Percentiles rank a stretch among this genome's conserved stretches.
Conservation (phyloP, 2,113 vertebrate genomes). For the Notiomystis cincta region DNA sequence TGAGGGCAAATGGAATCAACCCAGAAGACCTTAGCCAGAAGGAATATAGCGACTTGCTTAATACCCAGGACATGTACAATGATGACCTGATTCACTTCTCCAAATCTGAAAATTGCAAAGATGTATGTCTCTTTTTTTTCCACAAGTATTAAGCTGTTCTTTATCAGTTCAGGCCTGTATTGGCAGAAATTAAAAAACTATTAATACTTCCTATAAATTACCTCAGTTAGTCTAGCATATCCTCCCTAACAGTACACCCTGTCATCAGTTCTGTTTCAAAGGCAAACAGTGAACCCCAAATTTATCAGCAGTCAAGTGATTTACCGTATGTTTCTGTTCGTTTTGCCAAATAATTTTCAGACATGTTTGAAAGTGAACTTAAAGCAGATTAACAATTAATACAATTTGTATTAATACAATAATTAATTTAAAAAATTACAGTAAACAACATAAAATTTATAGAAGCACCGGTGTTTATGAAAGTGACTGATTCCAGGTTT, state of each 20-base stretch:
- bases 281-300: background rate
- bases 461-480: fast-evolving
- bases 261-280: background rate
- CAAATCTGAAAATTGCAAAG: conserved; percentile 98
- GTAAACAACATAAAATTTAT: background rate
- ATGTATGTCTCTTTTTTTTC: conserved; percentile 72
- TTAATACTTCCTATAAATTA: background rate
- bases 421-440: background rate
- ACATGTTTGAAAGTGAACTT: background rate
- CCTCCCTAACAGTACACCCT: background rate
- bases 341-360: background rate
- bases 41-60: conserved; percentile 94
- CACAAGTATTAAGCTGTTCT: background rate
- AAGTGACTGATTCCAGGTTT: background rate
- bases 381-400: background rate
- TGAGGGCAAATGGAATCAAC: conserved; percentile 94
- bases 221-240: background rate
- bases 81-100: conserved; percentile 97
- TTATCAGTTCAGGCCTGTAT: background rate
- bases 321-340: background rate
- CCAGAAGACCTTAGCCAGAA: conserved; percentile 96
- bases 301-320: background rate
- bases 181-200: background rate
- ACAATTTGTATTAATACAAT: too few relatives aligned
- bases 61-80: conserved; percentile 97